Evolutionary conservation across 1,140 invertebrate species (phyloP).

Genomic region (Danaus plexippus): DNA sequence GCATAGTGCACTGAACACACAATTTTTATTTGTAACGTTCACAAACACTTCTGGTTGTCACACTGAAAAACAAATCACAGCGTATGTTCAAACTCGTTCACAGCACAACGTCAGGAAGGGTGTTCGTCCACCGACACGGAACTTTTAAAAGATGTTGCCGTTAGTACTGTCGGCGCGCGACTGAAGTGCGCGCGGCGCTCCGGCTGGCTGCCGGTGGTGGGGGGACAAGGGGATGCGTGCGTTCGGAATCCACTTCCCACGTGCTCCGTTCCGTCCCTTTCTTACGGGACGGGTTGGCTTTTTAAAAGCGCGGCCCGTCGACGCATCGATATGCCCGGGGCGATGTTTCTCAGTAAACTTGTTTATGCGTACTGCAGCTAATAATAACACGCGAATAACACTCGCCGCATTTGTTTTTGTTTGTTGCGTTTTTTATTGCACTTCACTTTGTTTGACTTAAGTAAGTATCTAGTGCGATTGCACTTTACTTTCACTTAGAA

Average conservation of each 20-base stretch:
- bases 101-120: slow-evolving; percentile 62
- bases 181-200: slow-evolving; percentile 57
- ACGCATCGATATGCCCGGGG: slow-evolving; percentile 59
- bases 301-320: slow-evolving; percentile 56
- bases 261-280: slow-evolving; percentile 60
- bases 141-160: slow-evolving; percentile 38
- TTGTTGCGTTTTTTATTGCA: slow-evolving; percentile 41
- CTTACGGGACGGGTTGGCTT: slow-evolving; percentile 66
- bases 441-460: slow-evolving; percentile 33
- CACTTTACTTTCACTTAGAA: slow-evolving; percentile 13
- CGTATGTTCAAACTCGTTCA: slow-evolving; percentile 47
- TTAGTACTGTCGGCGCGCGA: slow-evolving; percentile 61
- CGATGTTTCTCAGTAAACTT: slow-evolving; percentile 54
- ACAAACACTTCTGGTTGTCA: slow-evolving; percentile 45
- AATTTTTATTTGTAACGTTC: slow-evolving; percentile 51
- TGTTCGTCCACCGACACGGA: slow-evolving; percentile 26
- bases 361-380: slow-evolving; percentile 62
- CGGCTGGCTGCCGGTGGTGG: slow-evolving; percentile 24
- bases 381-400: slow-evolving; percentile 63
- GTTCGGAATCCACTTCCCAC: slow-evolving; percentile 69
- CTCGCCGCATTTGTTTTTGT: slow-evolving; percentile 46
- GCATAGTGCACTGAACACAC: slow-evolving; percentile 65
- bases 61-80: slow-evolving; percentile 62
- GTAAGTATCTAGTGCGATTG: slow-evolving; percentile 18
- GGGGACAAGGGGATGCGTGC: slow-evolving; percentile 56